Conservation (phyloP, 1,140 invertebrate genomes). For the Bombyx mandarina region DNA sequence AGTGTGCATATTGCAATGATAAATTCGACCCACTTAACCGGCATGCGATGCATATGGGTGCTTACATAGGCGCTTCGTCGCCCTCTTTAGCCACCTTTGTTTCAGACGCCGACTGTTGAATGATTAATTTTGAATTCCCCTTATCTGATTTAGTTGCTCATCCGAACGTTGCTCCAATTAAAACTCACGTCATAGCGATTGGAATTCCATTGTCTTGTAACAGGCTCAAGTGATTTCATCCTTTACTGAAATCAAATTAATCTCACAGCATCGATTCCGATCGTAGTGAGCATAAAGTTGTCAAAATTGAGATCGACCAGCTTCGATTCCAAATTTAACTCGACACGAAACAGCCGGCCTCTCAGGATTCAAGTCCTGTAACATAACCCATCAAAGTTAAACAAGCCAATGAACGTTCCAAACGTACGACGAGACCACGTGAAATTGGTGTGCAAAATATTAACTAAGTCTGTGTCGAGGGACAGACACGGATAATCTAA, state of each 20-base stretch:
- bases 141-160: constrained; percentile 62
- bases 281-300: constrained; percentile 17
- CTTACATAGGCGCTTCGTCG: constrained; percentile 44
- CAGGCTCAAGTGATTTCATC: constrained; percentile 14
- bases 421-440: neutral
- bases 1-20: constrained; percentile 13
- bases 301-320: constrained; percentile 25
- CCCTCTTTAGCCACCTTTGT: constrained; percentile 48
- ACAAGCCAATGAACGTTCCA: constrained; percentile 3
- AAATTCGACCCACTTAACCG: constrained; percentile 50
- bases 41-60: constrained; percentile 25
- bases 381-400: constrained; percentile 3
- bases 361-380: constrained; percentile 22
- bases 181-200: constrained; percentile 28
- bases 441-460: constrained; percentile 3
- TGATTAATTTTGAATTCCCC: constrained; percentile 53
- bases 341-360: constrained; percentile 22
- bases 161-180: constrained; percentile 46
- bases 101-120: constrained; percentile 38
- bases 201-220: constrained; percentile 33
- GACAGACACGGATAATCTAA: constrained; percentile 23
- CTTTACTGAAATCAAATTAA: constrained; percentile 13
- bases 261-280: constrained; percentile 12
- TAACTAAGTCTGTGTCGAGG: constrained; percentile 10
- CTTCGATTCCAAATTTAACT: constrained; percentile 19